Conservation (phyloP, 2,113 vertebrate genomes). For the Coreoperca whiteheadi region DNA sequence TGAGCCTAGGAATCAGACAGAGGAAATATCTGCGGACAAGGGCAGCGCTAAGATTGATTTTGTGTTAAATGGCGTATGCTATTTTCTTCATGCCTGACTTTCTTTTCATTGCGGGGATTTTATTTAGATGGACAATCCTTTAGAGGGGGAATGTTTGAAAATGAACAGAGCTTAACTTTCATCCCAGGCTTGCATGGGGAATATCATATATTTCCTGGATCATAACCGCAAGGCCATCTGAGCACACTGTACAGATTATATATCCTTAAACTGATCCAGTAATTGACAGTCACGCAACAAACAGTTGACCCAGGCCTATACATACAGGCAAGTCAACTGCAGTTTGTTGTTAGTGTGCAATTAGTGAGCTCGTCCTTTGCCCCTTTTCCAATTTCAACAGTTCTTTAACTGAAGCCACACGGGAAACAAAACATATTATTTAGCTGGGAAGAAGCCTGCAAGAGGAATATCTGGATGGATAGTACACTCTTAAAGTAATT, state of each 20-base stretch:
- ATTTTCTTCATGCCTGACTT: conserved; percentile 40
- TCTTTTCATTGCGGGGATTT: conserved; percentile 58
- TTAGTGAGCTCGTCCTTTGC: not conserved
- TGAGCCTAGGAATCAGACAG: conserved; percentile 31
- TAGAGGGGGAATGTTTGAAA: conserved; percentile 4
- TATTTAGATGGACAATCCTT: conserved; percentile 38
- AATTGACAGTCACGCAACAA: not conserved
- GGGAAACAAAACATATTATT: not conserved
- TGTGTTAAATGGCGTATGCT: conserved; percentile 44
- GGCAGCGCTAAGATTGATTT: conserved; percentile 37
- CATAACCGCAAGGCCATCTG: not conserved
- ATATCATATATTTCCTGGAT: not conserved
- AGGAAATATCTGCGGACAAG: conserved; percentile 39
- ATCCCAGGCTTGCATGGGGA: not conserved
- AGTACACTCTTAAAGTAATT: not conserved
- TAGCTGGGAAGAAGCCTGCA: not conserved
- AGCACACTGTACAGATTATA: not conserved
- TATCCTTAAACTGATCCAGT: not conserved
- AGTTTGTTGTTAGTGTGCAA: not conserved
- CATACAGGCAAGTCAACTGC: not conserved
- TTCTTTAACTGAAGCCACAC: not conserved
- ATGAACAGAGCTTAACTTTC: conserved; percentile 7
- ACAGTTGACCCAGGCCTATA: not conserved
- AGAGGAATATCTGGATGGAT: not conserved
- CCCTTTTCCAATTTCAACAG: not conserved